phyloP scores from a whole-genome alignment of 1,140 invertebrate species.

The Danaus melanippus region DNA sequence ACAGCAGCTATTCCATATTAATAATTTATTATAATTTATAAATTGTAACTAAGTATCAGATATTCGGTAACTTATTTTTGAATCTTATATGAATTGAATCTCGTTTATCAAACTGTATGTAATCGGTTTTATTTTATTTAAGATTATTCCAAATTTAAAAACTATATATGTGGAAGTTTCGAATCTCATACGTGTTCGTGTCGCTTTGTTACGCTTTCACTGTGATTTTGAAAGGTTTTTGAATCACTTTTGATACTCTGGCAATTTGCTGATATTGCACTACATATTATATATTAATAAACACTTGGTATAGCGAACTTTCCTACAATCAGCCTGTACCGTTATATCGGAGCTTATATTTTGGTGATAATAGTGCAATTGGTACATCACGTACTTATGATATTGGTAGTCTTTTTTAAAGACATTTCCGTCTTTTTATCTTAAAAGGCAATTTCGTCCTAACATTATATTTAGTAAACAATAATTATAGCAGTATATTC shows the following conservation, averaged over 20 bases:
- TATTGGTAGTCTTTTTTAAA: slow-evolving; percentile 32
- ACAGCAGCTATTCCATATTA: slow-evolving; percentile 68
- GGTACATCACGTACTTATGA: slow-evolving; percentile 25
- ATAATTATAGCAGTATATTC: slow-evolving; percentile 51
- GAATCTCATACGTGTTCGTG: slow-evolving; percentile 36
- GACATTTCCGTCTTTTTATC: slow-evolving; percentile 42
- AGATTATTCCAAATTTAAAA: slow-evolving; percentile 38
- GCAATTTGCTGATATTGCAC: slow-evolving; percentile 24
- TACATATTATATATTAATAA: slow-evolving; percentile 12
- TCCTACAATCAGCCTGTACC: slow-evolving; percentile 15
- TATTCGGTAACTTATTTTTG: slow-evolving; percentile 60
- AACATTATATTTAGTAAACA: slow-evolving; percentile 45
- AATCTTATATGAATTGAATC: slow-evolving; percentile 60
- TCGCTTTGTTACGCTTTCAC: slow-evolving; percentile 59
- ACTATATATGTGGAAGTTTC: slow-evolving; percentile 26
- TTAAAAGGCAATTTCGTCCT: slow-evolving; percentile 42
- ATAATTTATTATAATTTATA: slow-evolving; percentile 70
- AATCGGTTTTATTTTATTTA: slow-evolving; percentile 33
- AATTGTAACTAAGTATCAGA: slow-evolving; percentile 54
- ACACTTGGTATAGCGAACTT: slow-evolving; percentile 13
- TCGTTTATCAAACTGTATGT: slow-evolving; percentile 50
- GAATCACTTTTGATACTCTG: slow-evolving; percentile 38
- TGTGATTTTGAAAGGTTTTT: slow-evolving; percentile 44
- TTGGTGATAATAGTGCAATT: slow-evolving; percentile 34
- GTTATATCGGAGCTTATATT: slow-evolving; percentile 32